Base-by-base conservation (phyloP, 2,113 vertebrate genomes). In the Isichthys henryi region DNA sequence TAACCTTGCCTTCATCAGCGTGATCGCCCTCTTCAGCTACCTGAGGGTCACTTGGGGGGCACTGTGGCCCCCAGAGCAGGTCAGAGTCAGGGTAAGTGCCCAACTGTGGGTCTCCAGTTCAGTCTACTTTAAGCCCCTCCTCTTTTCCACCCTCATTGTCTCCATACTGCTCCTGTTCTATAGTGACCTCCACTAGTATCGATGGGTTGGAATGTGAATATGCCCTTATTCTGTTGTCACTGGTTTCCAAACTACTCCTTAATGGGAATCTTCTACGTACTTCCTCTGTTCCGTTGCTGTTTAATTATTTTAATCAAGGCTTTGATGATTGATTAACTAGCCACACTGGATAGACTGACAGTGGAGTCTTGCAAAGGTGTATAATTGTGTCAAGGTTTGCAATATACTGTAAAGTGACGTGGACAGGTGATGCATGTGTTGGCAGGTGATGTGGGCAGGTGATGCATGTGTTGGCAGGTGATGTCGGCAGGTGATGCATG, bases 1-100 rank as follows among this genome's bases (percentile, higher is more conserved):
- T 92, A 98, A 98, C 94, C 97, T 98, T 48, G 94, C 95, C 45
- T 98, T 98, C 95, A 96, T 98, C 88, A 95, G 96, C 8, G 96
- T 96, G 90, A 94, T 97, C 13, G 94, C 97, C 87, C 94, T 98
- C 58, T 96, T 97, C 92, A 96, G 97, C 92, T 98, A 98, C 92
- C 93, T 98, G 94, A 97, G 98, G 91, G 97, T 96, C 91, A 93
- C 96, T 15, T 97, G 96, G 96, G 96, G 97, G 0, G 96, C 96
- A 2, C 27, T 98, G 49, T 97, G 96, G 96, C 97, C 97, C 53
- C 95, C 94, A 0, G 95, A 96, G 45, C 96, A 96, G 88, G 93
- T 96, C 8, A 92, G 96, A 53, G 89, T 96, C 11, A 94, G 94
- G 96, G 96, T 96, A 39, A 70, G 87, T 88, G 27, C 5, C 10